These are phyloP conservation scores for Gorsachius goisagi DNA, from an alignment of 2,113 vertebrate species.

Conservation along the genomic window DNA sequence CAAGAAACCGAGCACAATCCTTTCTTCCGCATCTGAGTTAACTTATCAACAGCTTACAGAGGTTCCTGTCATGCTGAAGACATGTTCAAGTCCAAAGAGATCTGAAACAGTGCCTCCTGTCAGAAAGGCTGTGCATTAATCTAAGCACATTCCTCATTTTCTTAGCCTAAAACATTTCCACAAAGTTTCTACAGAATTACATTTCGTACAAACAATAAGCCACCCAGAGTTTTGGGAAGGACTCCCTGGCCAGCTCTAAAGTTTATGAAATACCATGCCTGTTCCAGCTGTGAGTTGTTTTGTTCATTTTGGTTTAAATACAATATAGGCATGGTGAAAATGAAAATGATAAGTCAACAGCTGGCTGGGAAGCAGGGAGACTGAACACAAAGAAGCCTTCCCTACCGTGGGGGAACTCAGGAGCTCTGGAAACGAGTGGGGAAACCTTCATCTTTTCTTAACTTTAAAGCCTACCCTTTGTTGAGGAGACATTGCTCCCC, in stretches of 20 bases:
- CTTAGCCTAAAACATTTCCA: not conserved
- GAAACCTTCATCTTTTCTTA: not conserved
- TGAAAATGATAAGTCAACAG: not conserved
- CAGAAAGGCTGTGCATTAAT: not conserved
- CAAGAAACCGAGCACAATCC: not conserved
- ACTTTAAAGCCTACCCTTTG: not conserved
- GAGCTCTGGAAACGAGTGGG: not conserved
- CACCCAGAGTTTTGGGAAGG: not conserved
- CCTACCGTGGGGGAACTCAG: not conserved
- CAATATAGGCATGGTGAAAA: not conserved
- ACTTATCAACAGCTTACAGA: not conserved
- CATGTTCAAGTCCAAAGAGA: not conserved
- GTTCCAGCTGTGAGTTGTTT: not conserved
- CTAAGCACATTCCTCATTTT: not conserved
- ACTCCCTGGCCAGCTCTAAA: not conserved
- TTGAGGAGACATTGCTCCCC: rapidly evolving
- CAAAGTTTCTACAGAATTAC: not conserved
- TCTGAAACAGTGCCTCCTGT: not conserved
- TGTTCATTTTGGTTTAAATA: not conserved
- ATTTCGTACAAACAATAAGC: not conserved
- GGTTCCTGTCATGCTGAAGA: not conserved
- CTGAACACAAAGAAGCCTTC: not conserved
- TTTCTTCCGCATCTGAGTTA: not conserved
- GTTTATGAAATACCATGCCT: not conserved
- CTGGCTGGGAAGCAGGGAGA: not conserved